Evolutionary conservation across 2,113 vertebrate genomes (phyloP).

Genomic region (Clupea harengus): DNA sequence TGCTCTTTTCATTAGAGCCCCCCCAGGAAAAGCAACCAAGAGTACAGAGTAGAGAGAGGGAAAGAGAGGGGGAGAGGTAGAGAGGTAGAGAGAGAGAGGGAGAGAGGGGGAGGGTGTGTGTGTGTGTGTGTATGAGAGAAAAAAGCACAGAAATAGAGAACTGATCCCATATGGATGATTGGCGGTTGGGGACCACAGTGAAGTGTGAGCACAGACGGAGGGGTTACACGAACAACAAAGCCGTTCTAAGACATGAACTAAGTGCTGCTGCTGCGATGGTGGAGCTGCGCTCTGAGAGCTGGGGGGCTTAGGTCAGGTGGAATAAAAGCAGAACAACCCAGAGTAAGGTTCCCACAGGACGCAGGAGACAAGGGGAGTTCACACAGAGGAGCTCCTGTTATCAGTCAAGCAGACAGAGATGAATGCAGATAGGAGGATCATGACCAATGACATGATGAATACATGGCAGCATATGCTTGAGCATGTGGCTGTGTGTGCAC

Average conservation of each 20-base stretch:
- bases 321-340: background rate
- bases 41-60: background rate
- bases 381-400: conserved; percentile 20
- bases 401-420: background rate
- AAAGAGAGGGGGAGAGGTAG: background rate
- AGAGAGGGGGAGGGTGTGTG: background rate
- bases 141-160: background rate
- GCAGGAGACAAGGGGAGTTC: background rate
- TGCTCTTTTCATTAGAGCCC: conserved; percentile 33
- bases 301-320: background rate
- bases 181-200: too few species aligned
- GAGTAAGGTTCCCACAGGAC: background rate
- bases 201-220: too few species aligned
- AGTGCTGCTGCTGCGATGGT: background rate
- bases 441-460: background rate
- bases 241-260: background rate
- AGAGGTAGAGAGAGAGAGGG: background rate
- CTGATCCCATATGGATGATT: background rate
- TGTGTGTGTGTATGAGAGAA: background rate
- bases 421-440: conserved; percentile 1
- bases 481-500: background rate
- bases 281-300: too few species aligned
- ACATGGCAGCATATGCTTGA: background rate
- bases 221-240: background rate
- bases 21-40: background rate